These are phyloP conservation scores for Chlamydotis undulata DNA, from an alignment of 2,113 vertebrate species.

Conservation along the genomic window DNA sequence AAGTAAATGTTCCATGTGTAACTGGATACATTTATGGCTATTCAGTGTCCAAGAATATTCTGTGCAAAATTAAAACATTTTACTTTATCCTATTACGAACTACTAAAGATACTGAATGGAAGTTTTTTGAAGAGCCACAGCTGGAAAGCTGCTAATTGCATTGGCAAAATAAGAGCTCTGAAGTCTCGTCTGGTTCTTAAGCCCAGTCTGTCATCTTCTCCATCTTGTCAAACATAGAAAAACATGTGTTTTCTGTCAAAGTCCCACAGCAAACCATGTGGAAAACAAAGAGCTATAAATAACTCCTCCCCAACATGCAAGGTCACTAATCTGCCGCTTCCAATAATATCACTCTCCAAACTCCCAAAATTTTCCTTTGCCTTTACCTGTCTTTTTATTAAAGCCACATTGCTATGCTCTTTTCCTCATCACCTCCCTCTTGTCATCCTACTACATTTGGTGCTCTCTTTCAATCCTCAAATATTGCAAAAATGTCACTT, in stretches of 20 bases:
- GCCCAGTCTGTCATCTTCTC: neutral
- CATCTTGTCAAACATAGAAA: constrained; percentile 1
- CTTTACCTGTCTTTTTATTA: neutral
- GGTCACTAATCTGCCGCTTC: constrained; percentile 3
- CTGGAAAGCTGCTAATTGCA: neutral
- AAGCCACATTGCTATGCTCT: neutral
- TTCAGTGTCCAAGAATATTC: neutral
- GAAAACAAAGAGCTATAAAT: constrained; percentile 53
- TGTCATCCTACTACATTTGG: neutral
- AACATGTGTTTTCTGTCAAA: constrained; percentile 43
- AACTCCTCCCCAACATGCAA: constrained; percentile 8
- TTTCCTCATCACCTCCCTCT: neutral
- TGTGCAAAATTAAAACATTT: neutral
- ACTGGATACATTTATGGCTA: neutral
- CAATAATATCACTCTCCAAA: neutral
- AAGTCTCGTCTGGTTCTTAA: neutral
- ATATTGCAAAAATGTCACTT: neutral
- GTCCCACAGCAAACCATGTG: constrained; percentile 11
- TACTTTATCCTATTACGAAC: neutral
- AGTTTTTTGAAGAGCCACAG: neutral
- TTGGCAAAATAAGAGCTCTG: neutral
- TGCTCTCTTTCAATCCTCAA: neutral
- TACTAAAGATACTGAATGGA: neutral
- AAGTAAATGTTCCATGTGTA: neutral
- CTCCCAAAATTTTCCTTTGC: neutral